Evolutionary conservation across 2,113 vertebrate genomes (phyloP), one percentile per base, ranked within the genome.

Genomic region (Scytalopus superciliaris): DNA sequence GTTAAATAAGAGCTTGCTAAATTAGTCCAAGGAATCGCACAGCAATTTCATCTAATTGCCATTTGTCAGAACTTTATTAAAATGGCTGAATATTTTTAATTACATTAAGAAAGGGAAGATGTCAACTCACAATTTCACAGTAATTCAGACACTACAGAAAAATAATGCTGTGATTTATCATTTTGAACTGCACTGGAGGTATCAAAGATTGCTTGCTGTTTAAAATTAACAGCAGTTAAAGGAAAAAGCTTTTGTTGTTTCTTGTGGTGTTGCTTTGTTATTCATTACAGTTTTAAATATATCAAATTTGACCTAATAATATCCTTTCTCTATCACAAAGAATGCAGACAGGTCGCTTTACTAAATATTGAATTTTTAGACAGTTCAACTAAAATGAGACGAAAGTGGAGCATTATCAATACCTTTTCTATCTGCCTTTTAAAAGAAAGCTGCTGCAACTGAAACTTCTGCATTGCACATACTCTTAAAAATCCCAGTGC

Each of bases 41-140:
- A 94, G 91, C 84, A 95, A 94, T 95, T 94, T 95, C 40, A 95
- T 64, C 80, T 94, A 94, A 95, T 94, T 96, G 84, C 66, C 35
- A 56, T 86, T 95, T 93, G 68, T 95, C 83, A 93, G 87, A 96
- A 80, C 56, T 90, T 90, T 93, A 90, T 90, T 94, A 80, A 16
- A 62, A 83, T 42, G 55, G 62, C 33, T 69, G 92, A 92, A 86
- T 93, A 88, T 86, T 97, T 95, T 94, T 92, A 90, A 95, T 96
- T 90, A 84, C 55, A 84, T 90, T 88, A 93, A 63, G 63, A 91
- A 83, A 93, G 47, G n/a, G 45, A 92, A 93, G 72, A 86, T 92
- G 55, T 86, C 82, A 97, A 37, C 31, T 95, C 35, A 50, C 2
- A 10, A 56, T 80, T 93, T 93, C 45, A 45, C 90, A 89, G 40